Evolutionary conservation across 2,888 invertebrate genomes (phyloP).

Genomic region (Hypomecis punctinalis): DNA sequence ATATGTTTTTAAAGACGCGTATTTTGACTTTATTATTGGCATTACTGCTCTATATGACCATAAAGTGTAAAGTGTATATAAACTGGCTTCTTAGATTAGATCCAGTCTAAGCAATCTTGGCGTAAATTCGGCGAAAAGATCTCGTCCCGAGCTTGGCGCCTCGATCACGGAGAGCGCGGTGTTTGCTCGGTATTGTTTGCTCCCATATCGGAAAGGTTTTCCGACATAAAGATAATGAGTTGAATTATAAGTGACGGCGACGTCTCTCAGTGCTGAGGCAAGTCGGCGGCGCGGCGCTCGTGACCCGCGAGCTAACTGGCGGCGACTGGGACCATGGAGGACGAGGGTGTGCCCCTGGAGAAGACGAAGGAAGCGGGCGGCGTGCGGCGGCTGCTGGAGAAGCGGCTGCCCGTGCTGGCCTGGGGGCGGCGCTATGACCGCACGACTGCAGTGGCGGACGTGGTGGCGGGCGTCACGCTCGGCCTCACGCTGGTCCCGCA

Average conservation of each 20-base stretch:
- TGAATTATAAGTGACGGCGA: slow-evolving; percentile 34
- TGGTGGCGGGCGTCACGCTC: slow-evolving; percentile 95
- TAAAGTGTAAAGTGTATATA: not conserved
- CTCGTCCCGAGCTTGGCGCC: too few relatives aligned
- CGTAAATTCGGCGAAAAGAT: too few relatives aligned
- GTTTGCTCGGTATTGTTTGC: slow-evolving; percentile 29
- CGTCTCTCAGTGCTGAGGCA: slow-evolving; percentile 20
- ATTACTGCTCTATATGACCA: not conserved
- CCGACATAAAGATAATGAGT: slow-evolving; percentile 50
- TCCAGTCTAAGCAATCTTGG: too few relatives aligned
- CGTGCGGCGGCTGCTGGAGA: slow-evolving; percentile 46
- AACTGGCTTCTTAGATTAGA: not conserved
- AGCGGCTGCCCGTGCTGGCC: slow-evolving; percentile 81
- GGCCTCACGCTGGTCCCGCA: slow-evolving; percentile 97
- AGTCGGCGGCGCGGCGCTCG: slow-evolving; percentile 32
- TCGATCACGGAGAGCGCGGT: not conserved
- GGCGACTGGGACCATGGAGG: slow-evolving; percentile 40
- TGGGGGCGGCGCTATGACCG: slow-evolving; percentile 90
- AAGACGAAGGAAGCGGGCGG: slow-evolving; percentile 25
- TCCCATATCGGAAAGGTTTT: slow-evolving; percentile 21
- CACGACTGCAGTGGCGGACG: slow-evolving; percentile 89
- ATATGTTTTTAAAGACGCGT: not conserved
- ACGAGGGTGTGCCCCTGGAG: slow-evolving; percentile 49
- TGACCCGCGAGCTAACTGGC: not conserved
- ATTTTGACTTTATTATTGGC: not conserved